Percentiles rank a stretch among this genome's conserved stretches.
phyloP scores from a whole-genome alignment of 1,140 invertebrate genomes.

The Aphaenogaster floridana region DNA sequence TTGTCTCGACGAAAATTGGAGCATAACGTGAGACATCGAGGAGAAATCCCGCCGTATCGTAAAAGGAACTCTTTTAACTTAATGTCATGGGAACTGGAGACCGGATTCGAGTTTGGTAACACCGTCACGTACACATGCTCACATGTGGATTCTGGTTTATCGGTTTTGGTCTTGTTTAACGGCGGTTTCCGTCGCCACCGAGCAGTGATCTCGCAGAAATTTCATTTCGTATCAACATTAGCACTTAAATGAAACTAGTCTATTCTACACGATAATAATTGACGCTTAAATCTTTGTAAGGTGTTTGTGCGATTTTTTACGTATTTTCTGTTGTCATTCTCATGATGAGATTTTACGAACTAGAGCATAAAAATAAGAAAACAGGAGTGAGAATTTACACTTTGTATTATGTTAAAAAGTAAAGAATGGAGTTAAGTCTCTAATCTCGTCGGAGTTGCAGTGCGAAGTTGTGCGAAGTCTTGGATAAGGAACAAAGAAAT shows the following conservation, averaged over 20 bases:
- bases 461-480: not conserved
- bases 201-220: conserved; percentile 19
- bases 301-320: not conserved
- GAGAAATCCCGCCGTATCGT: conserved; percentile 4
- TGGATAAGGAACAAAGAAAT: conserved; percentile 44
- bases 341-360: not conserved
- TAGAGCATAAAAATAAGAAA: not conserved
- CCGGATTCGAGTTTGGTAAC: conserved; percentile 23
- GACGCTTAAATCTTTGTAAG: not conserved
- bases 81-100: conserved; percentile 20
- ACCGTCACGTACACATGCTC: conserved; percentile 21
- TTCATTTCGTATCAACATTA: not conserved
- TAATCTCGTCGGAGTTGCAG: not conserved
- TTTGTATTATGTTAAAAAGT: not conserved
- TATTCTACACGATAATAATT: not conserved
- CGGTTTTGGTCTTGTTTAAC: conserved; percentile 33
- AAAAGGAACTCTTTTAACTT: conserved; percentile 39
- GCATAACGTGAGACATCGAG: not conserved
- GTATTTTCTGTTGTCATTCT: not conserved
- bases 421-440: not conserved
- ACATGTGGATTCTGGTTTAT: conserved; percentile 38
- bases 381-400: not conserved
- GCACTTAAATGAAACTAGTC: not conserved
- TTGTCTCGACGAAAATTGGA: not conserved
- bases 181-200: not conserved